phyloP scores from a whole-genome alignment of 2,888 invertebrate species.

The Drosophila falleni region DNA sequence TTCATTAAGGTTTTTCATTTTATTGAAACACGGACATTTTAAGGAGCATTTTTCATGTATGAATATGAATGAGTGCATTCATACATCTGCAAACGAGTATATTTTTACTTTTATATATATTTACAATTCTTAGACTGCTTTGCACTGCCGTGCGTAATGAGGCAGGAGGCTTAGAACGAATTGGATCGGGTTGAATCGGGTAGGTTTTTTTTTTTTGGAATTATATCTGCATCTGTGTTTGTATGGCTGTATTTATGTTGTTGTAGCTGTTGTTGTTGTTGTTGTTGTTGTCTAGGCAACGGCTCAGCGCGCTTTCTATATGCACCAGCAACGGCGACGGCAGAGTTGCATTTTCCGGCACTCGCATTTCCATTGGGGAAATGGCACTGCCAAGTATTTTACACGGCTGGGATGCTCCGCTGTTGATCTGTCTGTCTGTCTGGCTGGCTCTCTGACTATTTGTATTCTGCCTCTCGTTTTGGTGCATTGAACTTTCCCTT shows the following conservation, averaged over 20 bases:
- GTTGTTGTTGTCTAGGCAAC: conserved; percentile 59
- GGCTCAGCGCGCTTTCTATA: conserved; percentile 53
- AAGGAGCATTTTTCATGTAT: conserved; percentile 51
- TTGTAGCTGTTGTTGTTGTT: conserved; percentile 20
- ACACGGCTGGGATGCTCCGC: conserved; percentile 46
- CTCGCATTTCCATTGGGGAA: conserved; percentile 64
- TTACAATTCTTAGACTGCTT: conserved; percentile 26
- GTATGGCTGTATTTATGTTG: background rate
- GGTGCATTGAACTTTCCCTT: conserved; percentile 58
- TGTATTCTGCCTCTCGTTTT: conserved; percentile 36
- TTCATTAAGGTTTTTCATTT: conserved; percentile 70
- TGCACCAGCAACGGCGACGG: conserved; percentile 33
- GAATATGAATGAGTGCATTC: conserved; percentile 36
- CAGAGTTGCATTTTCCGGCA: conserved; percentile 70
- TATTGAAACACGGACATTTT: conserved; percentile 64
- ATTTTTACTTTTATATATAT: conserved; percentile 27
- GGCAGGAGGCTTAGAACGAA: conserved; percentile 55
- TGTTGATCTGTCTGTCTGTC: conserved; percentile 7
- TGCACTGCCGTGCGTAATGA: conserved; percentile 49
- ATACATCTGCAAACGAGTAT: conserved; percentile 14
- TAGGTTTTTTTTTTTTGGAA: conserved; percentile 13
- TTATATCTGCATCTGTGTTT: conserved; percentile 9
- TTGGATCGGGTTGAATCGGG: conserved; percentile 35
- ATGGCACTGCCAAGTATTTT: conserved; percentile 56
- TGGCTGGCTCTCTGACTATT: background rate